These are phyloP conservation scores for Cryptocephalus primarius DNA, from an alignment of 2,888 invertebrate genomes.

Conservation along the genomic window DNA sequence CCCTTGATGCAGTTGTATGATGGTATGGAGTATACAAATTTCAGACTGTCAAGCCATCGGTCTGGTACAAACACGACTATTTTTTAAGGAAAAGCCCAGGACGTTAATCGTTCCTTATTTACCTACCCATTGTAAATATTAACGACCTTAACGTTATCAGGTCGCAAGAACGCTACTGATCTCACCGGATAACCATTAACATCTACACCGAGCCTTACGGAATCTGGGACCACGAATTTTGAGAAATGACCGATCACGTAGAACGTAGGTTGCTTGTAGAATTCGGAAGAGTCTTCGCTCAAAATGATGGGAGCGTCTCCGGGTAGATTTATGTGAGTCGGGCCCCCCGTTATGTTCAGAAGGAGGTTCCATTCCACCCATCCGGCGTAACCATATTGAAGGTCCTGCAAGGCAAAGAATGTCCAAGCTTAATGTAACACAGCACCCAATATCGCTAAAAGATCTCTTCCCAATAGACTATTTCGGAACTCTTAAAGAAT, in stretches of 20 bases:
- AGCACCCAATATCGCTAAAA: too few species aligned
- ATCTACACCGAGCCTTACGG: constrained; percentile 31
- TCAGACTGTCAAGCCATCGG: too few species aligned
- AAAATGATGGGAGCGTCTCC: constrained; percentile 70
- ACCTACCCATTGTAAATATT: constrained; percentile 38
- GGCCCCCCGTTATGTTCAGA: constrained; percentile 60
- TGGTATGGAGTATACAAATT: too few species aligned
- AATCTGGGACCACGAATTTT: constrained; percentile 50
- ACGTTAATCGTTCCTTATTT: too few species aligned
- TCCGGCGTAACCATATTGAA: constrained; percentile 37
- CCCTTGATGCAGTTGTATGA: too few species aligned
- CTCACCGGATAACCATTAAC: constrained; percentile 17
- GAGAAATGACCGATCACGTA: constrained; percentile 70
- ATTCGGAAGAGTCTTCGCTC: constrained; percentile 48
- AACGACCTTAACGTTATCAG: constrained; percentile 36
- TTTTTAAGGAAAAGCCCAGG: too few species aligned
- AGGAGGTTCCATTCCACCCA: constrained; percentile 87
- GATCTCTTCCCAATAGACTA: too few species aligned
- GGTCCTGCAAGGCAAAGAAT: too few species aligned
- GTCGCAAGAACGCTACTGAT: constrained; percentile 39
- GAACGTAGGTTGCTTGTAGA: constrained; percentile 79
- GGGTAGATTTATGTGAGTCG: constrained; percentile 62
- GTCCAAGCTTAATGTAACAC: too few species aligned
- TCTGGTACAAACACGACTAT: too few species aligned
- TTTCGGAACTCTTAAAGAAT: too few species aligned